Evolutionary conservation across 2,797 vertebrate genomes (phyloP), one percentile per base, ranked within the genome.

Genomic region (Pangasius krempfi): DNA sequence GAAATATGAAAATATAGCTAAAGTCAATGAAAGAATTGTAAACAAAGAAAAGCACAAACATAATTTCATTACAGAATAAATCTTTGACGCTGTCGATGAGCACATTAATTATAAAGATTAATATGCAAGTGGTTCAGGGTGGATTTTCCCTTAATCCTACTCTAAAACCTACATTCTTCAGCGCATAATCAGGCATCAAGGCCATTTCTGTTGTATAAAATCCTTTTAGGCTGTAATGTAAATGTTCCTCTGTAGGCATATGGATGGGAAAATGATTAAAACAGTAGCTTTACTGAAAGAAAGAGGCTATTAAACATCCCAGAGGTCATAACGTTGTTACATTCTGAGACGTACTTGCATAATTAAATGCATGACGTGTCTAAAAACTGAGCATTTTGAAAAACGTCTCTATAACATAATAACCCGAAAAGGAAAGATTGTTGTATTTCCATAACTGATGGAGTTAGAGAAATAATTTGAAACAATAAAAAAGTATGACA

Each of bases 331-430:
- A 88, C 68, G 72, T 56, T 84, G 76, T 73, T 79, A 47, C 50
- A 79, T 79, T 79, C 18, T 20, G 76, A 33, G 52, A 88, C 86
- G 82, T 84, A 60, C 83, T 64, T 82, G 58, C 47, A 89, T 86
- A 92, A 90, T 89, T 90, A 81, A 90, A 89, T 90, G 75, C 75
- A 88, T 62, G 56, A 88, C 81, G 88, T 86, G 9, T 16, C 47
- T 84, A 30, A 68, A 68, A 86, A 86, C 4, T 2, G 62, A 83
- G 44, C 82, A 6, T 56, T 79, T 79, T 33, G 13, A 82, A 14
- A 82, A 62, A 3, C 2, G 13, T 27, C 1, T 14, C 27, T 37
- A 58, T 37, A 22, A 58, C 37, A 37, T 58, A 76, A 79, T 22
- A 22, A 54, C 2, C 0, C 56, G 3, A 44, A 62, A 82, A 44